Percentiles rank a stretch among this genome's conserved stretches.
phyloP scores from a whole-genome alignment of 2,797 vertebrate species.

The Channallabes apus region DNA sequence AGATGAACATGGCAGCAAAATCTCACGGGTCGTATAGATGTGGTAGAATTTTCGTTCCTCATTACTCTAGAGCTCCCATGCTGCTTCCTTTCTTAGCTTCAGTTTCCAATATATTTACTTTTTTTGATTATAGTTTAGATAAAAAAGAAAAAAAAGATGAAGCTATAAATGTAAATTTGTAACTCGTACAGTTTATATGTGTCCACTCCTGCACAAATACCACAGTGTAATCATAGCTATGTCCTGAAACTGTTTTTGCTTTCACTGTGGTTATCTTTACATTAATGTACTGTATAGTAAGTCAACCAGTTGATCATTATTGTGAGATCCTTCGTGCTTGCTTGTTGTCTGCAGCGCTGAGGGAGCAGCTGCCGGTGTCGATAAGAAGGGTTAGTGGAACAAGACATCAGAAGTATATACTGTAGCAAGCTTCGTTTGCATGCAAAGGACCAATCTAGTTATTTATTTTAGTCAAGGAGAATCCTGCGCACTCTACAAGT shows the following conservation, averaged over 20 bases:
- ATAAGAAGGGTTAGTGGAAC: constrained; percentile 26
- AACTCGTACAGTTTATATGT: too few relatives aligned
- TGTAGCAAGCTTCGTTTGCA: background rate
- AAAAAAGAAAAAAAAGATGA: background rate
- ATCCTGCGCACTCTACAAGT: background rate
- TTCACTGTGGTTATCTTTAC: background rate
- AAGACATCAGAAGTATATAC: background rate
- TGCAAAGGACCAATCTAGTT: background rate
- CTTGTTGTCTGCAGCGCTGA: background rate
- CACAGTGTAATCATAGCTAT: background rate
- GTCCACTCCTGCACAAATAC: background rate
- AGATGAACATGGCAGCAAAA: background rate
- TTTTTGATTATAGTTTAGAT: background rate
- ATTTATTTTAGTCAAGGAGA: background rate
- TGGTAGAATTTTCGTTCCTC: background rate
- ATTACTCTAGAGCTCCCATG: background rate
- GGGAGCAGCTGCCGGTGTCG: constrained; percentile 40
- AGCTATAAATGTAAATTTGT: too few relatives aligned
- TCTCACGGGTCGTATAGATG: background rate
- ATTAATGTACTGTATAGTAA: background rate
- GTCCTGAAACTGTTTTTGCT: background rate
- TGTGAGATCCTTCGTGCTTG: background rate
- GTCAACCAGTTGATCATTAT: constrained; percentile 9
- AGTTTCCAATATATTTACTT: background rate
- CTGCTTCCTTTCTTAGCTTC: background rate